These are phyloP conservation scores for Thoracochromis brauschi DNA, from an alignment of 2,113 vertebrate species.

Conservation along the genomic window DNA sequence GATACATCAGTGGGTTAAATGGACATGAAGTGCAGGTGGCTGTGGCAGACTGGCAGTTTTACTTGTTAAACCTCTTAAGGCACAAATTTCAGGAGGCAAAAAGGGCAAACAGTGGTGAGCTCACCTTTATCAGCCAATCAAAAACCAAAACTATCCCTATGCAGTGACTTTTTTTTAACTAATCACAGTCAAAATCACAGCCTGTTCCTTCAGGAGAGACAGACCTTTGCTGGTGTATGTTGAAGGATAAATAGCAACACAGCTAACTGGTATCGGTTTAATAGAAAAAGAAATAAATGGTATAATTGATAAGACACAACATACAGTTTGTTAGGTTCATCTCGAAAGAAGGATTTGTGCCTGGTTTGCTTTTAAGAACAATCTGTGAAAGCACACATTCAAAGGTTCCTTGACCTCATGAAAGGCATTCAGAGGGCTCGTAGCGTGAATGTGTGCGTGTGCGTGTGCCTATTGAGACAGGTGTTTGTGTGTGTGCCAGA, in stretches of 20 bases:
- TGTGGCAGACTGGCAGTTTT: background rate
- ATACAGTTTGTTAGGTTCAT: background rate
- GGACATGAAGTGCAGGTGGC: background rate
- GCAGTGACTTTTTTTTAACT: background rate
- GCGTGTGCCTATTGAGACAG: background rate
- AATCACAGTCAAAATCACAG: background rate
- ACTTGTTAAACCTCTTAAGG: background rate
- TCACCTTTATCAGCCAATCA: background rate
- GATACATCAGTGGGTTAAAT: background rate
- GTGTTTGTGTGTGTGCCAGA: background rate
- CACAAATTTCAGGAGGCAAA: background rate
- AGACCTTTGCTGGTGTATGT: background rate
- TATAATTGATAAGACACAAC: background rate
- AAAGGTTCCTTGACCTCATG: slow-evolving; percentile 4
- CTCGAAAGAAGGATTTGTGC: background rate
- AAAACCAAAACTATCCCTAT: background rate
- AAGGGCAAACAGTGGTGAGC: background rate
- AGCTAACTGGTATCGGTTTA: background rate
- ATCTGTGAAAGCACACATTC: background rate
- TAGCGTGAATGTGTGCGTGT: background rate
- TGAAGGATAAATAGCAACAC: background rate
- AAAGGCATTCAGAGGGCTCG: background rate
- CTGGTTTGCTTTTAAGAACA: background rate
- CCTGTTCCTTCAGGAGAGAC: background rate
- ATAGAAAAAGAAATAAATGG: background rate